Base-by-base conservation (phyloP, 2,113 vertebrate species). In the Aptenodytes forsteri region DNA sequence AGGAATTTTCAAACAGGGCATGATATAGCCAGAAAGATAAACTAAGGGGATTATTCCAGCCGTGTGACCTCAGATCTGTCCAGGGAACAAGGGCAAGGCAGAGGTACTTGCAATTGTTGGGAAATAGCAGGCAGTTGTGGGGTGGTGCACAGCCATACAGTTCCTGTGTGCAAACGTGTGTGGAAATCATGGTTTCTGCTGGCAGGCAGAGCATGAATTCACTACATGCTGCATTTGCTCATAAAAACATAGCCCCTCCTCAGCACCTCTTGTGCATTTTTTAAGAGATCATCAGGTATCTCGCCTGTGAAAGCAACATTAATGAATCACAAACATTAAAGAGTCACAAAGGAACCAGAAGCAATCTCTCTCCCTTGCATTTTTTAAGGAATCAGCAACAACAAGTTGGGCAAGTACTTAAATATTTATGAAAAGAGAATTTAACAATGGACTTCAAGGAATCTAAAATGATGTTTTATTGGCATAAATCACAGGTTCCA, bases 1-100 rank as follows among this genome's bases (percentile, higher is more conserved):
- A 93, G 90, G 87, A 88, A 72, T 93, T 95, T 97, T 90, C 93
- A 90, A 95, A 88, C 17, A 96, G 56, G 49, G 36, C 40, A 65
- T 59, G 65, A 97, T 91, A 91, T 21, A 89, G 12, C 65, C 73
- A 96, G 81, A 87, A 93, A 94, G 84, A 87, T 89, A 95, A 94
- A 18, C 61, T 89, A 94, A 96, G 65, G 58, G 87, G 93, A 95
- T 96, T 95, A 95, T 87, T 93, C 75, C 92, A 96, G 87, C 75
- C 61, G 66, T 29, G 72, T 79, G 87, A 87, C 84, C 70, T 96
- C 87, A 83, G 38, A 87, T 78, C 62, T 77, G 55, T 34, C 38
- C 54, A 65, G 77, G 32, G 52, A 91, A 71, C 26, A 34, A 79
- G 66, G 78, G 49, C 20, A 78, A 81, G 52, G 72, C 77, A 82